These are phyloP conservation scores for Oplegnathus fasciatus DNA, from an alignment of 2,113 vertebrate species.

Conservation along the genomic window DNA sequence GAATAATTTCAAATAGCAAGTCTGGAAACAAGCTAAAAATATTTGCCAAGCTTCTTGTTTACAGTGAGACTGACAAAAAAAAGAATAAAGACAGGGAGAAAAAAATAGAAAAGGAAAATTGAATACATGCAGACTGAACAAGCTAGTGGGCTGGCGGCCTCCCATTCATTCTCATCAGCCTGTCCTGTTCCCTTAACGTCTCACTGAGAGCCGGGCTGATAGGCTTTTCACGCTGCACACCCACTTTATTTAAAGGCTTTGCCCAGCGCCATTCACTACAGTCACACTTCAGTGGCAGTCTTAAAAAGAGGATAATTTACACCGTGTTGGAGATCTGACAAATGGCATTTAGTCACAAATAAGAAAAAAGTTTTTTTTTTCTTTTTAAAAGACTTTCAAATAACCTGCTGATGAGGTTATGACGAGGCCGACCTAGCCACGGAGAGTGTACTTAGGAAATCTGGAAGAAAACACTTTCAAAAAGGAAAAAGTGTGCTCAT, in stretches of 20 bases:
- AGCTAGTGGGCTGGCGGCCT: conserved; percentile 40
- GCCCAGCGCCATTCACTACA: conserved; percentile 38
- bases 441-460: neutral
- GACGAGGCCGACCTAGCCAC: no score
- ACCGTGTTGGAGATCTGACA: conserved; percentile 51
- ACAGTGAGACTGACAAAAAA: neutral
- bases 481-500: neutral
- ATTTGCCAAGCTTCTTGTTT: conserved; percentile 20
- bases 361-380: neutral
- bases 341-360: conserved; percentile 41
- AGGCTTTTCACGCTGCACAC: conserved; percentile 51
- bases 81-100: conserved; percentile 3
- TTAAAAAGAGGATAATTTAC: conserved; percentile 16
- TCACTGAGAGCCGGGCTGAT: conserved; percentile 55
- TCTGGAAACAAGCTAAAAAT: neutral
- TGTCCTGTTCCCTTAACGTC: conserved; percentile 57
- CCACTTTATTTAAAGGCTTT: conserved; percentile 51
- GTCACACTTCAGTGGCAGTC: conserved; percentile 43
- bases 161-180: conserved; percentile 76
- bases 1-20: conserved; percentile 9
- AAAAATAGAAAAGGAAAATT: conserved; percentile 43
- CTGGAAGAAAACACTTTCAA: neutral
- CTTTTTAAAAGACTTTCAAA: conserved; percentile 5
- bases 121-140: conserved; percentile 64
- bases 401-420: neutral